Percentiles rank a stretch among this genome's conserved stretches.
Evolutionary conservation across 35 echinoderm and acorn worm genomes (phyloP).

Genomic region (Amphiura filiformis): DNA sequence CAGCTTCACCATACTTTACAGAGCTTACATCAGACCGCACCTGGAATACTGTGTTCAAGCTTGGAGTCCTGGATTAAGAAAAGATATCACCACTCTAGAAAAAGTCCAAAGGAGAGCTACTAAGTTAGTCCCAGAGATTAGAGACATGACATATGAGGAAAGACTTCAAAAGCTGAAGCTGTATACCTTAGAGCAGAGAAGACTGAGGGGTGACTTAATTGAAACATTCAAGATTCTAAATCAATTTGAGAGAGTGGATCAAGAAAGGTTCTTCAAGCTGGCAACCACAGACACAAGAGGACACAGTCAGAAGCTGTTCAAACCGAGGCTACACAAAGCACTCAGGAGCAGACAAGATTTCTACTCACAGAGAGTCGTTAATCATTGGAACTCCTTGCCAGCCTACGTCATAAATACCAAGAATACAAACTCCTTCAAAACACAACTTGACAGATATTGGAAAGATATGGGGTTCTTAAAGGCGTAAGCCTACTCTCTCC

Average conservation of each 20-base stretch:
- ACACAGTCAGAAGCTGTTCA: no score
- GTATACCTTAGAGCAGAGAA: conserved; percentile 30
- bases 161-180: conserved; percentile 12
- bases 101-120: conserved; percentile 45
- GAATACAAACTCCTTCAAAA: no score
- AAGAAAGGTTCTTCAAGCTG: no score
- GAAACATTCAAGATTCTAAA: conserved; percentile 29
- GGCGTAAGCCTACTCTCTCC: no score
- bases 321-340: no score
- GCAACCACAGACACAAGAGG: no score
- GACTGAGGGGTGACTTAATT: conserved; percentile 42
- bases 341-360: no score
- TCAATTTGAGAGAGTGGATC: not conserved
- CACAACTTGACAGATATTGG: no score
- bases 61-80: conserved; percentile 8
- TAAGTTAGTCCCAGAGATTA: conserved; percentile 34
- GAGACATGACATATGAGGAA: conserved; percentile 11
- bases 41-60: conserved; percentile 55
- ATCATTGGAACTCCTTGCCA: no score
- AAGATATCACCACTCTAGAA: not conserved
- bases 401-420: no score
- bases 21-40: conserved; percentile 26
- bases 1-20: conserved; percentile 10
- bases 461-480: no score
- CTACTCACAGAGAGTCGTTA: no score